Evolutionary conservation across 2,797 vertebrate genomes (phyloP).

Genomic region (Pterois miles): DNA sequence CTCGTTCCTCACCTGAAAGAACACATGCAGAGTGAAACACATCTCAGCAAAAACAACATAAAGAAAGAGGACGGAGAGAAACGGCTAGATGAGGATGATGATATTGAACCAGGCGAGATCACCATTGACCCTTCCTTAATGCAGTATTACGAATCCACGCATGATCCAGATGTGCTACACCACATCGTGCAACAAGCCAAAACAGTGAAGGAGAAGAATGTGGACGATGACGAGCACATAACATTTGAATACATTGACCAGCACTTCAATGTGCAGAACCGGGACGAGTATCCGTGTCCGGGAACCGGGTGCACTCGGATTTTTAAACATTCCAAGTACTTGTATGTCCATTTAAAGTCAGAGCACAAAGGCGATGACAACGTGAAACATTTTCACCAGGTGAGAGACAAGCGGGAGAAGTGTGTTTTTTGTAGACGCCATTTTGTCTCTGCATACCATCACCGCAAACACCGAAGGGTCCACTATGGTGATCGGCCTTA

Average conservation of each 20-base stretch:
- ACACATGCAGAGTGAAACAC: slow-evolving; percentile 88
- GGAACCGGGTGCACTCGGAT: slow-evolving; percentile 90
- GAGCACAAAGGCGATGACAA: slow-evolving; percentile 93
- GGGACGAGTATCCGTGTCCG: slow-evolving; percentile 94
- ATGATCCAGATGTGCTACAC: slow-evolving; percentile 80
- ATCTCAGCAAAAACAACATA: slow-evolving; percentile 73
- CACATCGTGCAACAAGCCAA: slow-evolving; percentile 82
- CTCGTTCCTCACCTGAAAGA: slow-evolving; percentile 92
- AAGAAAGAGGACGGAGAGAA: slow-evolving; percentile 78
- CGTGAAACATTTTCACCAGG: slow-evolving; percentile 93
- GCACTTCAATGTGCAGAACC: slow-evolving; percentile 91
- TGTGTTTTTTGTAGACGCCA: slow-evolving; percentile 94
- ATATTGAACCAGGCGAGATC: slow-evolving; percentile 83
- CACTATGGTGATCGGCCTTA: slow-evolving; percentile 92
- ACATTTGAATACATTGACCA: slow-evolving; percentile 91
- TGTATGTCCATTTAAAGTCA: slow-evolving; percentile 94
- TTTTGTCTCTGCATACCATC: slow-evolving; percentile 92
- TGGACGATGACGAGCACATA: slow-evolving; percentile 84
- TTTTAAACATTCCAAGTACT: slow-evolving; percentile 97
- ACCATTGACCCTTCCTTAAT: slow-evolving; percentile 83
- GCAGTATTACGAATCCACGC: slow-evolving; percentile 83
- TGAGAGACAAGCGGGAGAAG: slow-evolving; percentile 95
- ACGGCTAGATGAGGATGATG: slow-evolving; percentile 72
- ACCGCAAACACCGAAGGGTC: slow-evolving; percentile 89
- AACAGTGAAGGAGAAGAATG: slow-evolving; percentile 67